Conservation (phyloP, 2,888 invertebrate species). For the Xylophagus ater region DNA sequence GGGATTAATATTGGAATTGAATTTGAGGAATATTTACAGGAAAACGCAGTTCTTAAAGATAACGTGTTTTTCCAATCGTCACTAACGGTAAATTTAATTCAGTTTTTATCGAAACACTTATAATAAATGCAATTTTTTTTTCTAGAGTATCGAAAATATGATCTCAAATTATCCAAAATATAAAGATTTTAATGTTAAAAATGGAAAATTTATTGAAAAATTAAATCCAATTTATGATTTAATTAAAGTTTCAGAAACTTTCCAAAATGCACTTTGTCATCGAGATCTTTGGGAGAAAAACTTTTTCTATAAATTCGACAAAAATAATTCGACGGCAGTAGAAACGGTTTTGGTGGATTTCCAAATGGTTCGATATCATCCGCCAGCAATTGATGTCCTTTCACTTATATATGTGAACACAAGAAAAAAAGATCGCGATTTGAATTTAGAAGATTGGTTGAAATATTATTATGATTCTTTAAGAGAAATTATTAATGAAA, state of each 20-base stretch:
- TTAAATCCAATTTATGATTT: too few species aligned
- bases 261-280: constrained; percentile 28
- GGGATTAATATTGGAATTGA: constrained; percentile 9
- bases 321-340: constrained; percentile 41
- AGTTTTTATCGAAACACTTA: too few species aligned
- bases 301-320: constrained; percentile 23
- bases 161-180: too few species aligned
- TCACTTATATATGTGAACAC: constrained; percentile 16
- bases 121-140: too few species aligned
- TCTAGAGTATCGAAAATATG: too few species aligned
- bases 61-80: not conserved
- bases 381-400: constrained; percentile 46
- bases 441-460: constrained; percentile 37
- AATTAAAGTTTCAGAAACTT: too few species aligned
- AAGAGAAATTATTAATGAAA: constrained; percentile 28
- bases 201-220: too few species aligned
- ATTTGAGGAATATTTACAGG: not conserved
- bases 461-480: constrained; percentile 43
- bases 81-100: not conserved
- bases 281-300: constrained; percentile 31
- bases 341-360: constrained; percentile 54
- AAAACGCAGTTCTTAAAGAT: not conserved
- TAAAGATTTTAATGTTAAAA: too few species aligned
- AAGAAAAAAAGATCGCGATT: constrained; percentile 2
- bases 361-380: constrained; percentile 48